Evolutionary conservation across 2,797 vertebrate species (phyloP).

Genomic region (Thamnophis elegans): DNA sequence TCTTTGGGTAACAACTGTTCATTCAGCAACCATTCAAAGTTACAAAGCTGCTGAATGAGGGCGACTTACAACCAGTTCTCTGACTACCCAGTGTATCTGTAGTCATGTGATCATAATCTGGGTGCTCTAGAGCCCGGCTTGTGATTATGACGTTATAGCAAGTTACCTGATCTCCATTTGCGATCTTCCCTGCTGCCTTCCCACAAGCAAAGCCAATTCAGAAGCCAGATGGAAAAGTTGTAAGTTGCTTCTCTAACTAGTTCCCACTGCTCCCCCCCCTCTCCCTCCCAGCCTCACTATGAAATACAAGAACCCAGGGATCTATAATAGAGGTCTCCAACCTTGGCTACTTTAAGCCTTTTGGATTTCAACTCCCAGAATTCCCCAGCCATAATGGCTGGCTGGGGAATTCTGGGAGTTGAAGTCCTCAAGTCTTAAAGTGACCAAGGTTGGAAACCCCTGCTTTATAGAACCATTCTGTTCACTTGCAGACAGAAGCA

Average conservation of each 20-base stretch:
- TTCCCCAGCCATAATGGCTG: too few species aligned
- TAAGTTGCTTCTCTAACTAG: not conserved
- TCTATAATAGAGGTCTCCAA: not conserved
- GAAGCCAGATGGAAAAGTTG: not conserved
- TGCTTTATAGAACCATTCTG: not conserved
- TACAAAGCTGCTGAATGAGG: not conserved
- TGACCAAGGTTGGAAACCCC: too few species aligned
- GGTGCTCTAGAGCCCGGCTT: not conserved
- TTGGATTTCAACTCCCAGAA: too few species aligned
- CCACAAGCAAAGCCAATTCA: not conserved
- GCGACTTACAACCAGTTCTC: not conserved
- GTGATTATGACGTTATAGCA: not conserved
- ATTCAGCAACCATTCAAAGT: not conserved
- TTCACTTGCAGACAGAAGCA: not conserved
- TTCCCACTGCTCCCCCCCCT: fast-evolving
- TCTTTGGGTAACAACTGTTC: not conserved
- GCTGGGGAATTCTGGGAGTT: too few species aligned
- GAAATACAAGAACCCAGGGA: not conserved
- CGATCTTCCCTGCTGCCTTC: not conserved
- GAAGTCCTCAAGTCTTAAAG: too few species aligned
- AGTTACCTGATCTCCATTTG: not conserved
- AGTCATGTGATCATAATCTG: not conserved
- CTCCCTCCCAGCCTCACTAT: not conserved
- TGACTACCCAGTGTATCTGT: not conserved
- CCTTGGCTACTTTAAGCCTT: too few species aligned